Conservation (phyloP, 1,140 invertebrate genomes). For the Aphelenchoides besseyi region DNA sequence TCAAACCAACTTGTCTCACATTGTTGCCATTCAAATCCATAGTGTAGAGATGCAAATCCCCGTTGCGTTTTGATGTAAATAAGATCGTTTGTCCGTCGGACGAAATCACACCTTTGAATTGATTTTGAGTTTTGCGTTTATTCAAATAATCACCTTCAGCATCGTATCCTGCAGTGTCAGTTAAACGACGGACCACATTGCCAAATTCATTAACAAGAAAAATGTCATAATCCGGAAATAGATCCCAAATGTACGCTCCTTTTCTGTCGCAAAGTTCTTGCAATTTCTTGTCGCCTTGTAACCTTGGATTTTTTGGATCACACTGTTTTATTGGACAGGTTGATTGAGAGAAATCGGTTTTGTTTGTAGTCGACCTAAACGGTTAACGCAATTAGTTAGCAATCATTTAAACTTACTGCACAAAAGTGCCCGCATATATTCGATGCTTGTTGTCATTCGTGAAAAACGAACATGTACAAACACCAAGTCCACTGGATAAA, state of each 20-base stretch:
- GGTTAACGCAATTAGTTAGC: too few species aligned
- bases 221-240: conserved; percentile 49
- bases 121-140: conserved; percentile 12
- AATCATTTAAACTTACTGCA: too few species aligned
- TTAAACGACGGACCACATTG: conserved; percentile 43
- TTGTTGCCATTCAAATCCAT: conserved; percentile 46
- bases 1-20: conserved; percentile 29
- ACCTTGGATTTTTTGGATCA: conserved; percentile 4
- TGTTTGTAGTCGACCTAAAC: too few species aligned
- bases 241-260: conserved; percentile 48
- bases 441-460: conserved; percentile 39
- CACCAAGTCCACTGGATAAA: conserved; percentile 47
- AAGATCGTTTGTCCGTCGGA: conserved; percentile 43
- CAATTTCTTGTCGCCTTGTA: conserved; percentile 24
- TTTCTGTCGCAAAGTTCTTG: conserved; percentile 35
- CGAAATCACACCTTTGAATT: conserved; percentile 24
- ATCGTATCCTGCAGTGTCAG: conserved; percentile 43
- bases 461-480: conserved; percentile 47
- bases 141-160: conserved; percentile 37
- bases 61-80: conserved; percentile 40
- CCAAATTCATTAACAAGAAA: conserved; percentile 47
- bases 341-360: conserved; percentile 1
- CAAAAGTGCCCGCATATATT: conserved; percentile 49
- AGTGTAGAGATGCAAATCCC: conserved; percentile 45
- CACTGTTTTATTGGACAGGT: conserved; percentile 47